Evolutionary conservation across 2,888 invertebrate genomes (phyloP).

Genomic region (Nineta flava): DNA sequence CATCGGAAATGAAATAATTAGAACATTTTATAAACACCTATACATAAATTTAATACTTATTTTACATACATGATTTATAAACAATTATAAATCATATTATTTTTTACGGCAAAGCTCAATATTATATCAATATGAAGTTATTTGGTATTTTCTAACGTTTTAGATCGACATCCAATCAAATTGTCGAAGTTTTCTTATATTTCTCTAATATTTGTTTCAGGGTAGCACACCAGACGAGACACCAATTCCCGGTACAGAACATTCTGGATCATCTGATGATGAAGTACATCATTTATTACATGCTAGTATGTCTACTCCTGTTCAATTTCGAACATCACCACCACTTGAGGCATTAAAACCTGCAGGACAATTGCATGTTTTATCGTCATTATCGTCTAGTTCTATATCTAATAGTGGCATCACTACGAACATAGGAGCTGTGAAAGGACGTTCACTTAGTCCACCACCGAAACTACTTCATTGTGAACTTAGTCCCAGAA

Average conservation of each 20-base stretch:
- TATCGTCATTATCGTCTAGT: conserved; percentile 15
- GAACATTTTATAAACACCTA: no score
- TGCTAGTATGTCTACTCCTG: conserved; percentile 54
- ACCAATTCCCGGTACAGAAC: conserved; percentile 20
- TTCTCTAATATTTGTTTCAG: no score
- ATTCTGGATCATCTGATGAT: conserved; percentile 40
- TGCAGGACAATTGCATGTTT: conserved; percentile 19
- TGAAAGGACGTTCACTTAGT: conserved; percentile 31
- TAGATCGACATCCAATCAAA: no score
- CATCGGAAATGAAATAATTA: no score
- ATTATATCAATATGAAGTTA: no score
- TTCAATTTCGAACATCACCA: conserved; percentile 82
- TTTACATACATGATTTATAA: no score
- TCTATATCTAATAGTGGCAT: conserved; percentile 23
- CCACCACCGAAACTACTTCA: conserved; percentile 33
- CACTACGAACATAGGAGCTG: conserved; percentile 19
- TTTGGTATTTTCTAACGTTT: no score
- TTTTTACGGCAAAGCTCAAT: no score
- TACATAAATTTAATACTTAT: no score
- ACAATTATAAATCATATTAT: no score
- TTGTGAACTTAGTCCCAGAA: conserved; percentile 36
- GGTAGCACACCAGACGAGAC: conserved; percentile 1
- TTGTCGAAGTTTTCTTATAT: no score
- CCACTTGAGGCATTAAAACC: conserved; percentile 81
- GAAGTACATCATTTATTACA: conserved; percentile 48